These are phyloP conservation scores for Cyanoramphus novaezelandiae DNA, from an alignment of 2,113 vertebrate genomes.

Conservation along the genomic window DNA sequence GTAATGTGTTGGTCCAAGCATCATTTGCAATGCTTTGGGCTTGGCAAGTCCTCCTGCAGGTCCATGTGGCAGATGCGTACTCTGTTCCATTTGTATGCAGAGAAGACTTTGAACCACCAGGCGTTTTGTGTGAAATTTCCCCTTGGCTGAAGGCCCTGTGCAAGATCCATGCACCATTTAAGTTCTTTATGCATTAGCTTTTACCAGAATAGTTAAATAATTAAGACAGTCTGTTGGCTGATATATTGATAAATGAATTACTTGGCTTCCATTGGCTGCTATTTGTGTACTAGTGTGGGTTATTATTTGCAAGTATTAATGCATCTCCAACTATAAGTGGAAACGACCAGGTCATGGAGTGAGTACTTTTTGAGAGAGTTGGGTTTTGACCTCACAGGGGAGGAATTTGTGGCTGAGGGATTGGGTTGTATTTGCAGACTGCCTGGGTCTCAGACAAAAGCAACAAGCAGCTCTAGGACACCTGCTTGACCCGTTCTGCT, in stretches of 20 bases:
- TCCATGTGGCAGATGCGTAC: not conserved
- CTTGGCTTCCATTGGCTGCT: not conserved
- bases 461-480: slow-evolving; percentile 12
- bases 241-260: slow-evolving; percentile 12
- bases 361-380: not conserved
- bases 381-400: not conserved
- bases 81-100: not conserved
- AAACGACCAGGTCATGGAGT: not conserved
- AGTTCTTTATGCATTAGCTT: slow-evolving; percentile 49
- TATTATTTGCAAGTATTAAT: not conserved
- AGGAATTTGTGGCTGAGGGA: not conserved
- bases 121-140: not conserved
- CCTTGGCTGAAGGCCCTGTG: slow-evolving; percentile 9
- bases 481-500: slow-evolving; percentile 37
- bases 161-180: not conserved
- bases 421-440: not conserved
- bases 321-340: not conserved
- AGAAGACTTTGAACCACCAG: slow-evolving; percentile 5
- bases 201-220: slow-evolving; percentile 62
- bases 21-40: not conserved
- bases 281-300: not conserved
- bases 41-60: not conserved
- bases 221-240: not conserved
- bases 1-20: not conserved
- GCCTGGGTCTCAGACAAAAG: not conserved